These are phyloP conservation scores for Keiferia lycopersicella DNA, from an alignment of 2,888 invertebrate genomes.

Conservation along the genomic window DNA sequence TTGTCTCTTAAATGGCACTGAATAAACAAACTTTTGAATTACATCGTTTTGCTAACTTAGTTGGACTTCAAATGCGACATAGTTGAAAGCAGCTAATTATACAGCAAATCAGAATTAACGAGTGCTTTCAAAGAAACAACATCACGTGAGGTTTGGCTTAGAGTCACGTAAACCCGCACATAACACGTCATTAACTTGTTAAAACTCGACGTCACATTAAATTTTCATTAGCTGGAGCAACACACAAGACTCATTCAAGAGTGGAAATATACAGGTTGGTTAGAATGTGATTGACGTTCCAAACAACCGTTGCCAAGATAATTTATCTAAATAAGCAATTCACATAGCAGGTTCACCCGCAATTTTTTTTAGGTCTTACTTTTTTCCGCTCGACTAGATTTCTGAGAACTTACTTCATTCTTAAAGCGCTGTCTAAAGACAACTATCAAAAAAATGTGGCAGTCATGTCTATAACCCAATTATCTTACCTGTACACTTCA, in stretches of 20 bases:
- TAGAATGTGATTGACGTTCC: not conserved
- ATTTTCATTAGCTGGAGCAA: constrained; percentile 11
- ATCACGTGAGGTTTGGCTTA: not conserved
- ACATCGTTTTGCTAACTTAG: not conserved
- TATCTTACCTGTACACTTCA: too few relatives aligned
- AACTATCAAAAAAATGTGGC: too few relatives aligned
- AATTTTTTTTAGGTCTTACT: too few relatives aligned
- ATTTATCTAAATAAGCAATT: too few relatives aligned
- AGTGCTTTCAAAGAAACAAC: constrained; percentile 8
- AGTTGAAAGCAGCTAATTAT: constrained; percentile 9
- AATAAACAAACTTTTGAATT: not conserved
- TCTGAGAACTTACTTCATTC: too few relatives aligned
- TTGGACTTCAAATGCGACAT: not conserved
- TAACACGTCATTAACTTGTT: constrained; percentile 9
- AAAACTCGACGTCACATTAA: constrained; percentile 15
- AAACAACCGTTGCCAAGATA: too few relatives aligned
- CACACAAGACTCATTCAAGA: not conserved
- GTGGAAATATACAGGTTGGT: not conserved
- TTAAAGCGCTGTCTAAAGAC: too few relatives aligned
- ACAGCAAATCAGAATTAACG: not conserved
- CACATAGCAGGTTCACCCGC: too few relatives aligned
- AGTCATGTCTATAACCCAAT: too few relatives aligned
- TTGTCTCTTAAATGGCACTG: too few relatives aligned
- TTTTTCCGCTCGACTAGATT: too few relatives aligned
- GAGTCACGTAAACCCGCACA: constrained; percentile 8